Evolutionary conservation across 2,113 vertebrate species (phyloP).

Genomic region (Corythoichthys haematopterus): DNA sequence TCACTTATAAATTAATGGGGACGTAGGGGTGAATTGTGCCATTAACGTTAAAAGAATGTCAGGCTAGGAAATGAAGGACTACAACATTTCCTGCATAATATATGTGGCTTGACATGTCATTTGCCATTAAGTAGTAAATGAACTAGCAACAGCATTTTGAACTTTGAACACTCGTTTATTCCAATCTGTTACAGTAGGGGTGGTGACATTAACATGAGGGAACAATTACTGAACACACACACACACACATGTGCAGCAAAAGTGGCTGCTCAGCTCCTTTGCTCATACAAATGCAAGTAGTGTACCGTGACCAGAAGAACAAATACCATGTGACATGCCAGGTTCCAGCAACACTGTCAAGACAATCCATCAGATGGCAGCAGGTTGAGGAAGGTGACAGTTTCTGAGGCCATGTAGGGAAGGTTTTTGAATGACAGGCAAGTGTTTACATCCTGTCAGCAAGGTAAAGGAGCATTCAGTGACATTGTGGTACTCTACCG

Average conservation of each 20-base stretch:
- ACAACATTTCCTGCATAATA: conserved; percentile 1
- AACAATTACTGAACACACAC: background rate
- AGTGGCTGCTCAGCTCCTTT: background rate
- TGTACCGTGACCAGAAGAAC: conserved; percentile 23
- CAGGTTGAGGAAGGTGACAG: conserved; percentile 22
- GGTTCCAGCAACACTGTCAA: conserved; percentile 15
- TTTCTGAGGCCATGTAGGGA: conserved; percentile 18
- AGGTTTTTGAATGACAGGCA: conserved; percentile 39
- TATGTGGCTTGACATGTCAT: background rate
- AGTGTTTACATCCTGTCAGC: conserved; percentile 37
- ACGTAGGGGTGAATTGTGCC: background rate
- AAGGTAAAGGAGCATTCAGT: conserved; percentile 19
- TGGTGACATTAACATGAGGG: background rate
- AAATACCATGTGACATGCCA: conserved; percentile 25
- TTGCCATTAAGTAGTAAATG: background rate
- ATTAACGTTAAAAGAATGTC: conserved; percentile 6
- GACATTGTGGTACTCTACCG: background rate
- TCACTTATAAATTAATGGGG: conserved; percentile 1
- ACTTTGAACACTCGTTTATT: background rate
- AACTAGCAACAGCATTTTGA: background rate
- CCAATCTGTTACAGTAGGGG: background rate
- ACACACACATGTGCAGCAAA: background rate
- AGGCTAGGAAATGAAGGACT: background rate
- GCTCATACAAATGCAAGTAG: conserved; percentile 29
- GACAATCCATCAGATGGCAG: conserved; percentile 14